Percentiles rank a stretch among this genome's conserved stretches.
phyloP scores from a whole-genome alignment of 2,797 vertebrate genomes.

The Acanthiza pusilla region DNA sequence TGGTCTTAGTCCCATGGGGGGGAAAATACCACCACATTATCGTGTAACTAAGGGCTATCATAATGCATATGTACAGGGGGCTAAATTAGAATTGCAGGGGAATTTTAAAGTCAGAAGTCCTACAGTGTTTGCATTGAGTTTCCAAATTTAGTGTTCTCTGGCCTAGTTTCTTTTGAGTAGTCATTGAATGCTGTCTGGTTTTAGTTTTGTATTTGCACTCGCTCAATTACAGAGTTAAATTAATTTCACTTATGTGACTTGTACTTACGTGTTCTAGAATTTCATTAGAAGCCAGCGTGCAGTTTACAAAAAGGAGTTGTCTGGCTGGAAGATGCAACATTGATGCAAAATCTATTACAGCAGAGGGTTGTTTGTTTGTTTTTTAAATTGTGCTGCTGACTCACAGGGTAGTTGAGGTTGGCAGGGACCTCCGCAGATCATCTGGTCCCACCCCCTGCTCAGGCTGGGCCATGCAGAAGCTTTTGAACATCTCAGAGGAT shows the following conservation, averaged over 20 bases:
- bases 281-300: not conserved
- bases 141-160: not conserved
- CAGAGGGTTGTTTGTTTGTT: not conserved
- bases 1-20: not conserved
- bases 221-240: not conserved
- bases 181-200: not conserved
- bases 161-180: not conserved
- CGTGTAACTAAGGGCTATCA: not conserved
- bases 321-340: not conserved
- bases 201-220: not conserved
- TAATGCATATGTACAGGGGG: accelerated
- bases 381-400: not conserved
- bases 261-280: not conserved
- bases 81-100: not conserved
- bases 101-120: not conserved
- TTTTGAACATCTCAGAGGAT: not conserved
- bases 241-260: not conserved
- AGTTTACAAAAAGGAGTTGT: not conserved
- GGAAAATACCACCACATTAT: not conserved
- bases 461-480: not conserved
- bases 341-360: not conserved
- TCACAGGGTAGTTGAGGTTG: not conserved
- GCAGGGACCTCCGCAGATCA: not conserved
- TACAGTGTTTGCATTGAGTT: not conserved
- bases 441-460: not conserved